phyloP scores from a whole-genome alignment of 2,797 vertebrate genomes.

The Chelon auratus region DNA sequence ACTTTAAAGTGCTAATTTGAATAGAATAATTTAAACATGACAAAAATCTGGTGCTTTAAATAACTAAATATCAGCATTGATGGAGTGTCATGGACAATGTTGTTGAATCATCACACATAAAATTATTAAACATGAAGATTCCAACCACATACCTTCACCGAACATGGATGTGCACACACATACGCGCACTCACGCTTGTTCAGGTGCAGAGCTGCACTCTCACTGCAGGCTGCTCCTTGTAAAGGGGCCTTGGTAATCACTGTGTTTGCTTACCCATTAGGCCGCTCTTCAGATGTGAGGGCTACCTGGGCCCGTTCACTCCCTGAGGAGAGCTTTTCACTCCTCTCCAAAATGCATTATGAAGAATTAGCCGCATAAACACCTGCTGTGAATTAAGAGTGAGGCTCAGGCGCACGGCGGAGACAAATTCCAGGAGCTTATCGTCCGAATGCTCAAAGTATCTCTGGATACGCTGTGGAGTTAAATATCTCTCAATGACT shows the following conservation, averaged over 20 bases:
- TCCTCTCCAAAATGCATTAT: slow-evolving; percentile 68
- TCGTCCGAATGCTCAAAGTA: neutral
- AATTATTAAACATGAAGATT: neutral
- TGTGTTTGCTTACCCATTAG: slow-evolving; percentile 86
- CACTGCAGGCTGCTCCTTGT: slow-evolving; percentile 70
- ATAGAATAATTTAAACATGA: too few relatives aligned
- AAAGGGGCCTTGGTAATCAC: slow-evolving; percentile 77
- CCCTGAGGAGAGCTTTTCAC: slow-evolving; percentile 78
- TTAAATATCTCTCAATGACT: slow-evolving; percentile 7
- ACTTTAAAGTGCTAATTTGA: too few relatives aligned
- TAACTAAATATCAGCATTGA: too few relatives aligned
- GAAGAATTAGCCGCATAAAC: slow-evolving; percentile 72
- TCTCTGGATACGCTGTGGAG: neutral
- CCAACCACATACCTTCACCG: slow-evolving; percentile 8
- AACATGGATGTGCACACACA: slow-evolving; percentile 20
- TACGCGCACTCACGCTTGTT: slow-evolving; percentile 42
- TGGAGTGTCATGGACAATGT: too few relatives aligned
- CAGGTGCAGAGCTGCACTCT: slow-evolving; percentile 62
- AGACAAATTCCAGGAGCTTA: slow-evolving; percentile 8
- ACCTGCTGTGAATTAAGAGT: slow-evolving; percentile 52
- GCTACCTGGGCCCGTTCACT: slow-evolving; percentile 69
- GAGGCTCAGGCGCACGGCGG: slow-evolving; percentile 11
- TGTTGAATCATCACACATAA: too few relatives aligned
- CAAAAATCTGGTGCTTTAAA: too few relatives aligned
- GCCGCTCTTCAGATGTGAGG: slow-evolving; percentile 80